Conservation (phyloP, 2,888 invertebrate genomes). For the Mesodorylaimus sp. region DNA sequence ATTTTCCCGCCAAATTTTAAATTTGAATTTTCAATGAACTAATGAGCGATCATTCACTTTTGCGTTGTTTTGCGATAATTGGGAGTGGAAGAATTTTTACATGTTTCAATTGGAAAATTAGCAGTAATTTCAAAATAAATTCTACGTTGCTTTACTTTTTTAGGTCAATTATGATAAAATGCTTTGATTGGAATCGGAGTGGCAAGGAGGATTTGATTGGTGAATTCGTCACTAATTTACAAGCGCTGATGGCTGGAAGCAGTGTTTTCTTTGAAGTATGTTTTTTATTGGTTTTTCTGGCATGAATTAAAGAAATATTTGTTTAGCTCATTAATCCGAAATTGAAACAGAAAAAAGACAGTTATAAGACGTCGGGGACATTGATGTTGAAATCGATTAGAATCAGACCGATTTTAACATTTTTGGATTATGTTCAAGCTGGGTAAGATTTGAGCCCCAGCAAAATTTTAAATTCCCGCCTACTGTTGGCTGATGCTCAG, state of each 20-base stretch:
- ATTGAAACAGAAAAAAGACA: slow-evolving; percentile 32
- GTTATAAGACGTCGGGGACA: slow-evolving; percentile 34
- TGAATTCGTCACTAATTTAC: slow-evolving; percentile 9
- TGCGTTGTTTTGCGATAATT: too few species aligned
- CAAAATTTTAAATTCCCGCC: too few species aligned
- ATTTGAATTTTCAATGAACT: background rate
- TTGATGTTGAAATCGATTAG: slow-evolving; percentile 18
- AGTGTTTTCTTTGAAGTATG: background rate
- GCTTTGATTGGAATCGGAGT: slow-evolving; percentile 11
- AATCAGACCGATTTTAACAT: slow-evolving; percentile 29
- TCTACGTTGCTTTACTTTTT: background rate
- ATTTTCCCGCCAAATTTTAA: background rate
- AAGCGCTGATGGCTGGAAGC: background rate
- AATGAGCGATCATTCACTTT: background rate
- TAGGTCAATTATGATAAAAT: slow-evolving; percentile 10
- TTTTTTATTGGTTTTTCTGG: background rate
- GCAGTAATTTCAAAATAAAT: background rate
- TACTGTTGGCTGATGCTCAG: too few species aligned
- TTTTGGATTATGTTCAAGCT: slow-evolving; percentile 40
- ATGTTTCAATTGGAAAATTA: background rate
- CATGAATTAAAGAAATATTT: too few species aligned
- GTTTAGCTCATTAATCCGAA: slow-evolving; percentile 12
- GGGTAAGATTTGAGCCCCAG: slow-evolving; percentile 31
- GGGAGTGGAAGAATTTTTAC: background rate
- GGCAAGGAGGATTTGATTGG: slow-evolving; percentile 13